phyloP scores from a whole-genome alignment of 2,113 vertebrate genomes.

The Etheostoma spectabile region DNA sequence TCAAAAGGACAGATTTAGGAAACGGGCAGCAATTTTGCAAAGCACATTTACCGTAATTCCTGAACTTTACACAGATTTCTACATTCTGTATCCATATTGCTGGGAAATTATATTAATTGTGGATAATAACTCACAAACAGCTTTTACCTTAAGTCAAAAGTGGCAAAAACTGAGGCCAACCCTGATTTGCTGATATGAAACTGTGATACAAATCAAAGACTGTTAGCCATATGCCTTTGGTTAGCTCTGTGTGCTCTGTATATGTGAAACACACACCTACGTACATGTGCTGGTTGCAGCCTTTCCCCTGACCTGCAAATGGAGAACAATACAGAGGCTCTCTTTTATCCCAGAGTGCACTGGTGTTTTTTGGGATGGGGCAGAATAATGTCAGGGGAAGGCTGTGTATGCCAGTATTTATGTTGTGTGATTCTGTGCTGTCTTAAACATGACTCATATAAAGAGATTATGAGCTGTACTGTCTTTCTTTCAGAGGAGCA shows the following conservation, averaged over 20 bases:
- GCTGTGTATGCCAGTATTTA: constrained; percentile 67
- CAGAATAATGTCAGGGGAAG: constrained; percentile 45
- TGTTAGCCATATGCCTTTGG: constrained; percentile 83
- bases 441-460: constrained; percentile 76
- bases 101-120: constrained; percentile 36
- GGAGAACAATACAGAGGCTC: constrained; percentile 45
- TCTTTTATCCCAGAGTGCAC: constrained; percentile 57
- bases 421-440: constrained; percentile 68
- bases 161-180: constrained; percentile 45
- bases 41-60: constrained; percentile 36
- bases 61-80: constrained; percentile 38
- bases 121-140: constrained; percentile 29
- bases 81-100: constrained; percentile 32
- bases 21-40: constrained; percentile 55
- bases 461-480: constrained; percentile 55
- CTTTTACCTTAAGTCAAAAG: constrained; percentile 50
- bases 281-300: constrained; percentile 55
- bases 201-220: constrained; percentile 77
- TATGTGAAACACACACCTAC: constrained; percentile 57
- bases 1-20: constrained; percentile 43
- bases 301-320: constrained; percentile 47
- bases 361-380: constrained; percentile 39
- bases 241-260: constrained; percentile 71
- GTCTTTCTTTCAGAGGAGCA: constrained; percentile 53
- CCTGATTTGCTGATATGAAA: constrained; percentile 65